These are phyloP conservation scores for Nibea albiflora DNA, from an alignment of 2,113 vertebrate species.

Conservation along the genomic window DNA sequence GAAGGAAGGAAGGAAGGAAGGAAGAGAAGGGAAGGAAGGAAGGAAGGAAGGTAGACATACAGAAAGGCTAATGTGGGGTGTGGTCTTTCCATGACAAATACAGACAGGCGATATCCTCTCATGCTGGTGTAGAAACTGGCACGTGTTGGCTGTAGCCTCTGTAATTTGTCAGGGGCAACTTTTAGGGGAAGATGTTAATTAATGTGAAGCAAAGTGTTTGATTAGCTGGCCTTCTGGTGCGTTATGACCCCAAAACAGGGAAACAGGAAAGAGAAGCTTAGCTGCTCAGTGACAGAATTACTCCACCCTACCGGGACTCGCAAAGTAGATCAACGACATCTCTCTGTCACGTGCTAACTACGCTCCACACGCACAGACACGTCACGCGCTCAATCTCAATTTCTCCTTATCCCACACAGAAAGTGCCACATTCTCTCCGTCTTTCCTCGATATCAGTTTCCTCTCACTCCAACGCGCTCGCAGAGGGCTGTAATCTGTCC, in stretches of 20 bases:
- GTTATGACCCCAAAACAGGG: background rate
- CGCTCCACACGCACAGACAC: background rate
- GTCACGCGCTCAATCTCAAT: slow-evolving; percentile 5
- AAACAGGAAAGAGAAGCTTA: background rate
- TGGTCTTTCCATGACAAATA: background rate
- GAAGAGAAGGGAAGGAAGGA: background rate
- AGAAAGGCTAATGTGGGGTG: slow-evolving; percentile 9
- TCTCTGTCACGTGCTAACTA: slow-evolving; percentile 3
- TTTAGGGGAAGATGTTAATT: background rate
- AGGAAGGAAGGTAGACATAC: background rate
- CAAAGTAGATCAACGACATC: slow-evolving; percentile 11
- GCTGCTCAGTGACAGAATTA: slow-evolving; percentile 9
- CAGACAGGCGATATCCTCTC: background rate
- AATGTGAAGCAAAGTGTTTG: background rate
- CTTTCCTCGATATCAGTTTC: slow-evolving; percentile 30
- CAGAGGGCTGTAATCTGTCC: slow-evolving; percentile 5
- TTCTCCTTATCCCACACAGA: slow-evolving; percentile 4
- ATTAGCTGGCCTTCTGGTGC: background rate
- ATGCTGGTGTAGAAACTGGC: background rate
- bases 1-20: background rate
- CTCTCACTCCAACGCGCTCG: slow-evolving; percentile 30
- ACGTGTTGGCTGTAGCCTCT: background rate
- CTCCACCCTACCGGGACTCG: background rate
- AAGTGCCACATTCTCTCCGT: slow-evolving; percentile 31
- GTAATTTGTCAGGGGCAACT: too few species aligned